Conservation (phyloP, 2,113 vertebrate species). For the Chunga burmeisteri region DNA sequence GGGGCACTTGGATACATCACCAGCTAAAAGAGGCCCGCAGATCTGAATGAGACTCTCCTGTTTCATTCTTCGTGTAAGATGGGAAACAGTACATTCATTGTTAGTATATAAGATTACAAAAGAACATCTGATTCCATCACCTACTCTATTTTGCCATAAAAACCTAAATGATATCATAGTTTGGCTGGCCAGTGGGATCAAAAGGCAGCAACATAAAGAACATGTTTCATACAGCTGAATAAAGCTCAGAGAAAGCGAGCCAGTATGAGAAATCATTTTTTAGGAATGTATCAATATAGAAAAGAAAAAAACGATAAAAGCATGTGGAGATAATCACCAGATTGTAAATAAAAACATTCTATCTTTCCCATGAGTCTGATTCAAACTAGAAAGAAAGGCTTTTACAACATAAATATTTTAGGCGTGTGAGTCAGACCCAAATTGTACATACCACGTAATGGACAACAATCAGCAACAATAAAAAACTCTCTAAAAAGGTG, state of each 20-base stretch:
- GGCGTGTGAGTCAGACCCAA: not conserved
- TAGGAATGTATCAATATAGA: not conserved
- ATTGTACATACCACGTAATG: not conserved
- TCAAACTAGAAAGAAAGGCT: not conserved
- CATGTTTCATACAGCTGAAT: not conserved
- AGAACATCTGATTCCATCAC: not conserved
- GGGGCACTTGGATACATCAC: not conserved
- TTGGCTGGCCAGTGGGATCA: not conserved
- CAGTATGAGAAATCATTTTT: not conserved
- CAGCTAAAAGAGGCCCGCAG: not conserved
- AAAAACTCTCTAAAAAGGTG: not conserved
- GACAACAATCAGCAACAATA: not conserved
- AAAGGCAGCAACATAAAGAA: not conserved
- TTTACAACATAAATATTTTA: not conserved
- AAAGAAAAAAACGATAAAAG: not conserved
- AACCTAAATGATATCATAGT: not conserved
- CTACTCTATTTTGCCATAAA: not conserved
- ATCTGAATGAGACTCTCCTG: not conserved
- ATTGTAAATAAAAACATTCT: not conserved
- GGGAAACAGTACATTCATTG: not conserved
- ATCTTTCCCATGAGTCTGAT: not conserved
- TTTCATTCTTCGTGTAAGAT: not conserved
- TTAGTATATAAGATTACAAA: not conserved
- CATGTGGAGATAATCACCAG: not conserved
- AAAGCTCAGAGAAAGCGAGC: not conserved